Evolutionary conservation across 2,888 invertebrate species (phyloP).

Genomic region (Tanytarsus gracilentus): DNA sequence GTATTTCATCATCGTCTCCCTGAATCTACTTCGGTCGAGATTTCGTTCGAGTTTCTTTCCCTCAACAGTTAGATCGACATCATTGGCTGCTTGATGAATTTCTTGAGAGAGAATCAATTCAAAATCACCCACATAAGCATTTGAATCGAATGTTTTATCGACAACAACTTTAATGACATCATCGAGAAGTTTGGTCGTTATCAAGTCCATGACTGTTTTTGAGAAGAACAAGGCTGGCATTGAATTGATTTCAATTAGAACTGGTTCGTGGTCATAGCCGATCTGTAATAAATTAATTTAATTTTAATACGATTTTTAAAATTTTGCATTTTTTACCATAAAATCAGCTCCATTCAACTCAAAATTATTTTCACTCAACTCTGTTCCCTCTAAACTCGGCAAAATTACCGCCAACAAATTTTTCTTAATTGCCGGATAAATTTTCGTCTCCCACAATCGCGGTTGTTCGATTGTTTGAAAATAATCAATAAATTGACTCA

Average conservation of each 20-base stretch:
- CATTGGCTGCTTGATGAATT: neutral
- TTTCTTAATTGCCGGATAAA: constrained; percentile 74
- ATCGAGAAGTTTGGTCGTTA: constrained; percentile 66
- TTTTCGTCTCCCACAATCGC: constrained; percentile 55
- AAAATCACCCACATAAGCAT: constrained; percentile 47
- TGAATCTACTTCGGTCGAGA: too few species aligned
- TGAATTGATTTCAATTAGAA: constrained; percentile 83
- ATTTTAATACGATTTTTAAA: neutral
- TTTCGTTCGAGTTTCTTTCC: too few species aligned
- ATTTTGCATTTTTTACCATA: constrained; percentile 43
- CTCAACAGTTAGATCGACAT: neutral
- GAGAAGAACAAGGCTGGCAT: constrained; percentile 68
- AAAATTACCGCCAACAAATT: constrained; percentile 64
- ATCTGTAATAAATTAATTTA: constrained; percentile 36
- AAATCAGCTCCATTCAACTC: constrained; percentile 84
- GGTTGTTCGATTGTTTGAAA: constrained; percentile 42
- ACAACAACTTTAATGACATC: constrained; percentile 68
- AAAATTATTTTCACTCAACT: constrained; percentile 59
- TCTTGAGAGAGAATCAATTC: constrained; percentile 43
- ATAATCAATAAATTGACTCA: constrained; percentile 35
- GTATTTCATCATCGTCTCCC: too few species aligned
- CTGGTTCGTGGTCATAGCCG: constrained; percentile 67
- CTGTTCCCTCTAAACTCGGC: constrained; percentile 59
- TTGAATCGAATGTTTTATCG: constrained; percentile 43
- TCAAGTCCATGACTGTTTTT: constrained; percentile 64